A percentile compares a stretch with the other conserved stretches of the same genome.
Evolutionary conservation across 2,797 vertebrate species (phyloP).

Genomic region (Petrocephalus sullivani): DNA sequence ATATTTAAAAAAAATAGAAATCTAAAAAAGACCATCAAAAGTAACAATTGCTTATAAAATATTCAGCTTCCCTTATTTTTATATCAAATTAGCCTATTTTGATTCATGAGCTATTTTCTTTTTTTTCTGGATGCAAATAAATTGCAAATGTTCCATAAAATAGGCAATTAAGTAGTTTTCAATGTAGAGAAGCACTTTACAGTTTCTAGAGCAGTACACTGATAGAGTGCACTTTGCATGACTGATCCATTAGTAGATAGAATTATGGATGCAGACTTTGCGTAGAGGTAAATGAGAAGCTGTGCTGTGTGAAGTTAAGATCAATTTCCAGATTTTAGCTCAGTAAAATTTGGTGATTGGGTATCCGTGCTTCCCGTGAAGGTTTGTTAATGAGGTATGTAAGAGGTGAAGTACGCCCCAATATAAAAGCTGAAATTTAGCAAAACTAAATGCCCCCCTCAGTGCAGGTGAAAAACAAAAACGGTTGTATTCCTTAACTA

Average conservation of each 20-base stretch:
- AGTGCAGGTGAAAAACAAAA: background rate
- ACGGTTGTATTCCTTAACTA: background rate
- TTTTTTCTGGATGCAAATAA: background rate
- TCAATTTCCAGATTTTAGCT: background rate
- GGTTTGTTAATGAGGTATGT: background rate
- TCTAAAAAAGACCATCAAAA: background rate
- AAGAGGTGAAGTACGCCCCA: background rate
- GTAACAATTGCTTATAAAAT: background rate
- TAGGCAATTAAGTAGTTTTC: background rate
- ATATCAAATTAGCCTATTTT: background rate
- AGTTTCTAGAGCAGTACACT: background rate
- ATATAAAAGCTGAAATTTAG: background rate
- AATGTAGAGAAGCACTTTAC: background rate
- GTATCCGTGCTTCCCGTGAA: too few relatives aligned
- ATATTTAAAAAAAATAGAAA: background rate
- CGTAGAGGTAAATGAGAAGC: background rate
- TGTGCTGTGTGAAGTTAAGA: background rate
- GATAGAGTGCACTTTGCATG: background rate
- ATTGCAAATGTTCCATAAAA: background rate
- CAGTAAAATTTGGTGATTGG: background rate
- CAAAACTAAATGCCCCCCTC: too few relatives aligned
- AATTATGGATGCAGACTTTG: background rate
- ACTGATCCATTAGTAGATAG: background rate
- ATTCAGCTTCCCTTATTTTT: background rate
- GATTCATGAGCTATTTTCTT: background rate